A percentile compares a stretch with the other conserved stretches of the same genome.
phyloP scores from a whole-genome alignment of 92 coral and sea anemone genomes.

The Actinernus sp. region DNA sequence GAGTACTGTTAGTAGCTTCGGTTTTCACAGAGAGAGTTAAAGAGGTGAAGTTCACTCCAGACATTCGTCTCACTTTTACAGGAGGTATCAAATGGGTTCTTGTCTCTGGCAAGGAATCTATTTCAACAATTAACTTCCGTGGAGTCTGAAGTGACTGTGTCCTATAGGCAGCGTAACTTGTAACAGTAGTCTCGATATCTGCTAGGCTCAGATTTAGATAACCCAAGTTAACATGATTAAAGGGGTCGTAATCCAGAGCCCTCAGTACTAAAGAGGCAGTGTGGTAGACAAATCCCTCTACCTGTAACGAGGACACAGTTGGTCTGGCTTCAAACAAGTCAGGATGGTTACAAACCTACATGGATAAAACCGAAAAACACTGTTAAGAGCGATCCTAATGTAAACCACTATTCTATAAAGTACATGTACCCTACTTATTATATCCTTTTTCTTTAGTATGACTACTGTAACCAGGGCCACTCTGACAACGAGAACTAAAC shows the following conservation, averaged over 20 bases:
- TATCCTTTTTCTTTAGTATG: too few species aligned
- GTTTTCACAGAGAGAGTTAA: slow-evolving; percentile 35
- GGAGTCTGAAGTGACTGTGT: slow-evolving; percentile 91
- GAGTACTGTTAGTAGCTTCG: slow-evolving; percentile 9
- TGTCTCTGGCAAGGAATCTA: slow-evolving; percentile 72
- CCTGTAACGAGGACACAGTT: slow-evolving; percentile 78
- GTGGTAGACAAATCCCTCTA: slow-evolving; percentile 73
- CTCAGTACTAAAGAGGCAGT: slow-evolving; percentile 86
- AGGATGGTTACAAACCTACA: slow-evolving; percentile 98
- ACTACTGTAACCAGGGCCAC: too few species aligned
- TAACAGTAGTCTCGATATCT: slow-evolving; percentile 88
- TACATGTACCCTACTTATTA: too few species aligned
- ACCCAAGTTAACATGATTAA: slow-evolving; percentile 72
- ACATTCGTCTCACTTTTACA: slow-evolving; percentile 48
- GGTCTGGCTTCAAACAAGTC: slow-evolving; percentile 98
- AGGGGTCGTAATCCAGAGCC: slow-evolving; percentile 84
- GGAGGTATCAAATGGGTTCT: slow-evolving; percentile 64
- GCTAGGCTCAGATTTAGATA: slow-evolving; percentile 88
- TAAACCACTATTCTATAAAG: too few species aligned
- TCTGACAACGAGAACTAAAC: too few species aligned
- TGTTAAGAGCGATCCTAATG: too few species aligned
- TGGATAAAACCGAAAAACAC: too few species aligned
- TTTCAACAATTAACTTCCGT: slow-evolving; percentile 76
- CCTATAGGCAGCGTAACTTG: slow-evolving; percentile 92
- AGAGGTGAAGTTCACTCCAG: neutral